A percentile compares a stretch with the other conserved stretches of the same genome.
Conservation (phyloP, 2,797 vertebrate species). For the Eospalax fontanierii region DNA sequence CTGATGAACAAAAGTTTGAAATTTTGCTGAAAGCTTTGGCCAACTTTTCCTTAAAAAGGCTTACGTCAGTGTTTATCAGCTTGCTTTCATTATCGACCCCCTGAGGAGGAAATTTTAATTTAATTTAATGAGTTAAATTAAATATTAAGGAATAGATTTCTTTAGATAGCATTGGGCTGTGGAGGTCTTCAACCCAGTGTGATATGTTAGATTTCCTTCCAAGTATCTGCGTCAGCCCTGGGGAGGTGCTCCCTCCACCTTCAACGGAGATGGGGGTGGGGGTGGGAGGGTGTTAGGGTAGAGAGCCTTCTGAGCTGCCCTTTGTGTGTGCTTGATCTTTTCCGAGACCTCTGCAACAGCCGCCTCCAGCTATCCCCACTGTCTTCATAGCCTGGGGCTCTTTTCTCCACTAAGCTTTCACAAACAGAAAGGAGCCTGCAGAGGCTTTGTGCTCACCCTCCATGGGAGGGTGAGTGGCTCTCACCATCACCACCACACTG, state of each 20-base stretch:
- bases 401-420: background rate
- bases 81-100: conserved; percentile 14
- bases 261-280: background rate
- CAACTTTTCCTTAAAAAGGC: conserved; percentile 16
- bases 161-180: background rate
- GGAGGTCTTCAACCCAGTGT: background rate
- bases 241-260: background rate
- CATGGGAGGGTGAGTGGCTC: background rate
- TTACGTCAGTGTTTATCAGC: background rate
- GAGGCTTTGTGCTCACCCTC: no score
- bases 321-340: background rate
- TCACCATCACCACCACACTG: background rate
- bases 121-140: conserved; percentile 53
- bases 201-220: background rate
- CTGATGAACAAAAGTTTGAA: background rate
- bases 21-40: conserved; percentile 19
- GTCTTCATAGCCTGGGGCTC: background rate
- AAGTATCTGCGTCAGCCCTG: background rate
- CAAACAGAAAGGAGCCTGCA: background rate
- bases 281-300: background rate
- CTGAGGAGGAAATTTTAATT: conserved; percentile 38
- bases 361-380: background rate
- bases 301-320: background rate
- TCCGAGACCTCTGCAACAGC: background rate
- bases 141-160: conserved; percentile 40